Evolutionary conservation across 2,113 vertebrate species (phyloP), one percentile per base, ranked within the genome.

Genomic region (Erythrocercus mccallii): DNA sequence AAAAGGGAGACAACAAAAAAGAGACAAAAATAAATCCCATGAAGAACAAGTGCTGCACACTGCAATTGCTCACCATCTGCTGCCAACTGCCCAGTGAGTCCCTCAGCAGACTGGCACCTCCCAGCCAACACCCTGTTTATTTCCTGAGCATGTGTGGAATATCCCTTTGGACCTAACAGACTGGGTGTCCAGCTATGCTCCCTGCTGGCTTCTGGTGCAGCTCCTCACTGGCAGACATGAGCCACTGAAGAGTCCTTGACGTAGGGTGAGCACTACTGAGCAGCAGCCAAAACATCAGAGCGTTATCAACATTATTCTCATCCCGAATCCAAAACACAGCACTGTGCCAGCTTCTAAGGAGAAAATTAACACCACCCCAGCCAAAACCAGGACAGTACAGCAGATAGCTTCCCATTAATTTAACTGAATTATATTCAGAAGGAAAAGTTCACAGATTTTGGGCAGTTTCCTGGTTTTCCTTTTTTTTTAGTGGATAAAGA

Each of bases 371-470:
- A 15, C 17, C 3, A 31, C 6, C 5, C 30, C 30, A 82, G 38
- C 24, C 17, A 22, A 53, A 89, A 53, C 11, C n/a, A 31, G 40
- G 40, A 31, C 24, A 47, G 8, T 47, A 16, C 21, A 79, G 70
- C 48, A 90, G 51, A 74, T 64, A 65, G 13, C 13, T 74, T 88
- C 86, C 65, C 12, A 60, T 74, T 91, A 74, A 22, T 74, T 94
- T 81, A 45, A 81, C n/a, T 35, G n/a, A 81, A 64, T 85, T 68
- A 24, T 35, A 53, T 11, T 89, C 31, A 64, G 37, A 82, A 87
- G 10, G n/a, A 51, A 37, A 90, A 90, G 25, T 33, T n/a, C 48
- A 65, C 8, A 31, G 81, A 40, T 81, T 78, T 77, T 51, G 9
- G 35, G 28, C 12, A 22, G 24, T 40, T 15, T 42, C n/a, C n/a